Base-by-base conservation (phyloP, 2,113 vertebrate species). In the Pluvialis apricaria region DNA sequence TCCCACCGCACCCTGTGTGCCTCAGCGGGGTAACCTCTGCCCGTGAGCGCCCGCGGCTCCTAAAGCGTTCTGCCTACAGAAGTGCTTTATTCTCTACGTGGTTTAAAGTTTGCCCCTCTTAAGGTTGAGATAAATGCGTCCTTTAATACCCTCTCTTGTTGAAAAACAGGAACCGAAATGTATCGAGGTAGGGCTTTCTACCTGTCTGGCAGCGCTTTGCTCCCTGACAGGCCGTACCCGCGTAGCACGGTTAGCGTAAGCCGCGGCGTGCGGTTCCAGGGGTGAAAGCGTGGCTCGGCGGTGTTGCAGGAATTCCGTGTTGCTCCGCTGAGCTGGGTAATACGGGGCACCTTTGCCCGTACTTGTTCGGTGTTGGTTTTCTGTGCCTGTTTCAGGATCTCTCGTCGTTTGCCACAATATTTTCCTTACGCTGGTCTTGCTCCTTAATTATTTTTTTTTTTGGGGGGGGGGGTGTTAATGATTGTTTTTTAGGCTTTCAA, bases 1-100 rank as follows among this genome's bases (percentile, higher is more conserved):
- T 45, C 34, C 3, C 25, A 13, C 6, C 31, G 64, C 51, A 2
- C 5, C 19, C 13, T 24, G 57, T 24, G 49, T 54, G 32, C 11
- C 15, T 31, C n/a, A 13, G 40, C 29, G 5, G 60, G 45, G 7
- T 31, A 40, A 82, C 21, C 7, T 36, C 49, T 11, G 1, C 21
- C 16, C 24, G 16, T 12, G n/a, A 38, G 26, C 8, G 0, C 1
- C 45, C 26, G 0, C 16, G 9, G 13, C 16, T 49, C 42, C 52
- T 36, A 2, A 16, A 49, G 21, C 3, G 6, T 36, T 75, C 31
- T 32, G 28, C 42, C 62, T 25, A 3, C 34, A 36, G 8, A 71
- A 18, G 2, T 47, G 1, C n/a, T 49, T 66, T 4, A 6, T 55
- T 5, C 32, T 55, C 5, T 51, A 1, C 3, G 0, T 10, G 18